Evolutionary conservation across 2,888 invertebrate genomes (phyloP), one percentile per base, ranked within the genome.

Genomic region (Troides oblongomaculatus): DNA sequence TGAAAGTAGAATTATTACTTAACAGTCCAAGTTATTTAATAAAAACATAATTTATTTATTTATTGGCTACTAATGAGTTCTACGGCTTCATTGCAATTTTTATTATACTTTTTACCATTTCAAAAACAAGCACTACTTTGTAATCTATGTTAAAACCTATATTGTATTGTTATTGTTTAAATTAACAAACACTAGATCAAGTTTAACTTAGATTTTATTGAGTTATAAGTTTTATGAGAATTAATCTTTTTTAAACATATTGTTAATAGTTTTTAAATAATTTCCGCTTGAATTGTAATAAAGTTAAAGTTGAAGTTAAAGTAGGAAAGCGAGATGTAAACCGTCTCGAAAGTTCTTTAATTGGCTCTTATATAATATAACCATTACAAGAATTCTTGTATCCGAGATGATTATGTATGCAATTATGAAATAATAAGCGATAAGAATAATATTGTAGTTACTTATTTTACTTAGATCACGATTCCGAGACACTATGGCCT

Each of bases 1-100:
- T 72, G 68, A 72, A 70, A 71, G 66, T 65, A 66, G 66, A 73
- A 74, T 69, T 68, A 62, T 65, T 63, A 39, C 17, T 18, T 5
- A n/a, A n/a, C 18, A n/a, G n/a, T 53, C n/a, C n/a, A 53, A 53
- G 53, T n/a, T 18, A n/a, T 53, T n/a, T 53, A 18, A 53, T 5
- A 7, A 0, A n/a, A 50, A 50, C 17, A 18, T 50, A 18, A 50
- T 50, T 50, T 50, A 17, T 17, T 17, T 17, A 10, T 39, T 10
- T 10, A 10, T 39, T 39, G 39, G 10, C 10, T 6, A 39, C 7
- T 39, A 39, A 39, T 8, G 7, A 39, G 8, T 39, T 10, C 39
- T 39, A 39, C 10, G 10, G 0, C 7, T 39, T 10, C 1, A 39
- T 10, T 30, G 5, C 0, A 30, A 30, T 30, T 30, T 30, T 30